Evolutionary conservation across 2,113 vertebrate genomes (phyloP).

Genomic region (Corythornis cristatus): DNA sequence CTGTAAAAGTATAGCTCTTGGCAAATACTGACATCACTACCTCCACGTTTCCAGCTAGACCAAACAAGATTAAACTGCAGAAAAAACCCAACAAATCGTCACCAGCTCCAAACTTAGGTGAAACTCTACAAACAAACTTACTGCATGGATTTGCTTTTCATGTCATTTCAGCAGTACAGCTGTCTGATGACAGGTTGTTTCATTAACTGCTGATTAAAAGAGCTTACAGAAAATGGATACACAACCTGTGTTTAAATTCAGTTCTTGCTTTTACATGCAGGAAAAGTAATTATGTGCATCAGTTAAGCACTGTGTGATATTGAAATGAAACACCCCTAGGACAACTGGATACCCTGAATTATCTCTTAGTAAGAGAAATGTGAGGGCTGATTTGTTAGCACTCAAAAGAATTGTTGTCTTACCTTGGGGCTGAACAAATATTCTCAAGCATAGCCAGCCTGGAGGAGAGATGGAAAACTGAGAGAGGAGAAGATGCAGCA

Average conservation of each 20-base stretch:
- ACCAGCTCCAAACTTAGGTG: slow-evolving; percentile 24
- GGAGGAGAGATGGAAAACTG: not conserved
- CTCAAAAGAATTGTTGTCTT: not conserved
- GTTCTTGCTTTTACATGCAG: slow-evolving; percentile 30
- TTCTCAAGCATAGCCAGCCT: not conserved
- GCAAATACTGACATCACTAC: slow-evolving; percentile 51
- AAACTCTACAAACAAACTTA: slow-evolving; percentile 44
- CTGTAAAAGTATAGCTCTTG: slow-evolving; percentile 50
- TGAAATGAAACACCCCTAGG: slow-evolving; percentile 22
- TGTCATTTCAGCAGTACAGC: slow-evolving; percentile 21
- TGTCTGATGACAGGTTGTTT: slow-evolving; percentile 58
- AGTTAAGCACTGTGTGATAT: slow-evolving; percentile 27
- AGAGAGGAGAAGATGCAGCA: not conserved
- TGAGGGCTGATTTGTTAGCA: not conserved
- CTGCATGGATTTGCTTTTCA: not conserved
- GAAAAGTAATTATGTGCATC: slow-evolving; percentile 13
- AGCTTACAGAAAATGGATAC: slow-evolving; percentile 6
- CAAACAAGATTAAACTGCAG: slow-evolving; percentile 60
- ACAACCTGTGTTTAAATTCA: slow-evolving; percentile 6
- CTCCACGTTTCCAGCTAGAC: slow-evolving; percentile 49
- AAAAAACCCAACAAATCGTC: slow-evolving; percentile 52
- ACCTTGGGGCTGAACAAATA: not conserved
- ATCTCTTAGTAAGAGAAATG: not conserved
- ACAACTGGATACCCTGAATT: slow-evolving; percentile 16
- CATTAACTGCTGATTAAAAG: slow-evolving; percentile 36